Conservation (phyloP, 2,797 vertebrate species). For the Numenius phaeopus region DNA sequence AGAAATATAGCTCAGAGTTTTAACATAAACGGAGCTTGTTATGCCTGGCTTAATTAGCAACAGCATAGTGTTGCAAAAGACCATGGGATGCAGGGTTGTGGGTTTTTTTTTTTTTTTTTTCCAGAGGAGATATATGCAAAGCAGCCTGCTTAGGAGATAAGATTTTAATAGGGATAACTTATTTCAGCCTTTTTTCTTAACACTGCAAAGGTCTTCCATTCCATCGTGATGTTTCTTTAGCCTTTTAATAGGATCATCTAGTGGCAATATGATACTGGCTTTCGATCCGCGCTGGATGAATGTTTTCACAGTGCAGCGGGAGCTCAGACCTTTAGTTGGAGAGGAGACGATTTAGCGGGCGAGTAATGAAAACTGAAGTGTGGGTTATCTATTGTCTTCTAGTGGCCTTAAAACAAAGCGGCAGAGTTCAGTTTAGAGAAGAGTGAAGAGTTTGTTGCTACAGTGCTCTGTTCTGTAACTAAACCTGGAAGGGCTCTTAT, state of each 20-base stretch:
- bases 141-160: not conserved
- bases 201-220: not conserved
- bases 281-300: not conserved
- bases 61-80: not conserved
- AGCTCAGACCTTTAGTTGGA: not conserved
- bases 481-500: slow-evolving; percentile 66
- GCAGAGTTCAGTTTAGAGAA: slow-evolving; percentile 36
- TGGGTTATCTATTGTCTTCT: slow-evolving; percentile 50
- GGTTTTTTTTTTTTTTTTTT: not conserved
- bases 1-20: not conserved
- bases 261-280: slow-evolving; percentile 27
- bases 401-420: slow-evolving; percentile 42
- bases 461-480: slow-evolving; percentile 65
- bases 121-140: not conserved
- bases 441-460: slow-evolving; percentile 33
- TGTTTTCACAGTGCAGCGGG: not conserved
- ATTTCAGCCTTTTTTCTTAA: not conserved
- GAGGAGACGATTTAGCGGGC: slow-evolving; percentile 36
- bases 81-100: not conserved
- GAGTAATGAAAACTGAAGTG: slow-evolving; percentile 47
- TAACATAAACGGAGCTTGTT: not conserved
- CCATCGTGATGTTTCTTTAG: slow-evolving; percentile 26
- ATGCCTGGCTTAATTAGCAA: not conserved
- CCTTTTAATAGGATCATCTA: slow-evolving; percentile 44
- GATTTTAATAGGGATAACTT: not conserved